phyloP scores from a whole-genome alignment of 2,888 invertebrate genomes.

The Adela reaumurella region DNA sequence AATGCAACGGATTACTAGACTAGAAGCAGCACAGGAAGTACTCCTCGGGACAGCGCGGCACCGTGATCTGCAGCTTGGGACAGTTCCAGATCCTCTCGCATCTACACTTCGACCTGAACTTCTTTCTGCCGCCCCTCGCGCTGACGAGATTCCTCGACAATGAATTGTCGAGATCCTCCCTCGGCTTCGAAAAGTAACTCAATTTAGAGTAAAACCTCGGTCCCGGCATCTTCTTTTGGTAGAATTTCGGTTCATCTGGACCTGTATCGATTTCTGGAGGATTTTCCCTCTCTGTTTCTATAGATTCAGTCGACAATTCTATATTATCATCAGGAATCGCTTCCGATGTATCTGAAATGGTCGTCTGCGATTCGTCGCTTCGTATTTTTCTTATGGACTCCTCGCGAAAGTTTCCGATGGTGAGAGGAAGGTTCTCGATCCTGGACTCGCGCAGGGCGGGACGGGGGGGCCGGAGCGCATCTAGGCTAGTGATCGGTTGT shows the following conservation, averaged over 20 bases:
- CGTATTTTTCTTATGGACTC: not conserved
- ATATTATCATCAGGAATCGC: too few relatives aligned
- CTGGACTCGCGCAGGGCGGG: conserved; percentile 10
- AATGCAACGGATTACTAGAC: too few relatives aligned
- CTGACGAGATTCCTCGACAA: conserved; percentile 26
- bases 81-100: conserved; percentile 50
- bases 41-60: conserved; percentile 44
- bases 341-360: too few relatives aligned
- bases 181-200: conserved; percentile 27
- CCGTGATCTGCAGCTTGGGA: conserved; percentile 42
- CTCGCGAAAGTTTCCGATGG: conserved; percentile 13
- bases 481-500: conserved; percentile 18
- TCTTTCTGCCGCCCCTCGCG: conserved; percentile 20
- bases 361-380: not conserved
- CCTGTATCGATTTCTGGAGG: too few relatives aligned
- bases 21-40: conserved; percentile 47
- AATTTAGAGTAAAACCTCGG: conserved; percentile 27
- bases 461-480: conserved; percentile 4
- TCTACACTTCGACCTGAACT: conserved; percentile 35
- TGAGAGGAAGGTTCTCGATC: conserved; percentile 25
- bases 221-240: conserved; percentile 18
- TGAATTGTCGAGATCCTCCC: conserved; percentile 14
- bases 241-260: conserved; percentile 10
- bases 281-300: too few relatives aligned
- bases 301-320: too few relatives aligned